These are phyloP conservation scores for Leiothrix lutea DNA, from an alignment of 2,113 vertebrate genomes.

Conservation along the genomic window DNA sequence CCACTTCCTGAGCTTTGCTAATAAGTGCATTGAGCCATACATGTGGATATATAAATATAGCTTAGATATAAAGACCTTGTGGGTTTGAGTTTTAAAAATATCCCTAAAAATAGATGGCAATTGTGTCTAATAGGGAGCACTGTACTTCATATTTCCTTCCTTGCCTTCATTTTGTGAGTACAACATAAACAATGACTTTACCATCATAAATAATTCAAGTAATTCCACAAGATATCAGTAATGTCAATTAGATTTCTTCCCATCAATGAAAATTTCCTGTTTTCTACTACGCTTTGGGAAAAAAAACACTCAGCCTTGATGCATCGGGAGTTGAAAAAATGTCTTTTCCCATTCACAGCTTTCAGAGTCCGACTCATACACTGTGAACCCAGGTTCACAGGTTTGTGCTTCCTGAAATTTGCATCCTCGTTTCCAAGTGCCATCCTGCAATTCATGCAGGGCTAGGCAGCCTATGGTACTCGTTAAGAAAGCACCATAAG, in stretches of 20 bases:
- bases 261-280: constrained; percentile 25
- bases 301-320: background rate
- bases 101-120: constrained; percentile 23
- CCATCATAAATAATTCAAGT: constrained; percentile 32
- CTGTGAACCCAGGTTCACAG: background rate
- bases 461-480: background rate
- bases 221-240: background rate
- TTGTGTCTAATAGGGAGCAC: background rate
- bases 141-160: constrained; percentile 44
- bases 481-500: background rate
- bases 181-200: constrained; percentile 33
- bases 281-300: background rate
- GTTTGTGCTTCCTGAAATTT: background rate
- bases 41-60: constrained; percentile 49
- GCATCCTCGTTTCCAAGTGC: background rate
- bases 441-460: background rate
- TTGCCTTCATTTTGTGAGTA: background rate
- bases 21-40: constrained; percentile 2
- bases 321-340: background rate
- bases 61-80: constrained; percentile 18
- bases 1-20: constrained; percentile 33
- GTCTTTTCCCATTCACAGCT: background rate
- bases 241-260: constrained; percentile 16
- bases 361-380: background rate
- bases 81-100: constrained; percentile 25